A percentile compares a stretch with the other conserved stretches of the same genome.
Conservation (phyloP, 2,797 vertebrate species). For the Spinibarbus caldwelli region DNA sequence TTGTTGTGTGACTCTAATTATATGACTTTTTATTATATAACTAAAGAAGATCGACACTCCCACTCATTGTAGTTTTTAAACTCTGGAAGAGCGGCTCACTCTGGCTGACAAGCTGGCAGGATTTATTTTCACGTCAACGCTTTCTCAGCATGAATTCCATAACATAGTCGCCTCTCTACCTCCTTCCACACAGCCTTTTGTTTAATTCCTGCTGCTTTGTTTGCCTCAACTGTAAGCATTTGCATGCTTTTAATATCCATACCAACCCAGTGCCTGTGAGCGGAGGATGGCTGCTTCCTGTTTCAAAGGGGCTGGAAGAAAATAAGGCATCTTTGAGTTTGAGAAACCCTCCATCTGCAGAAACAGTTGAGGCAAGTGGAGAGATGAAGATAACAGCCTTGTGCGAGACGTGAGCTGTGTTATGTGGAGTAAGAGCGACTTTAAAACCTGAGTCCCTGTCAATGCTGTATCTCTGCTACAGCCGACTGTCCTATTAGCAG, state of each 20-base stretch:
- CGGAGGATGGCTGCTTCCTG: slow-evolving; percentile 6
- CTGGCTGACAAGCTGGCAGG: not conserved
- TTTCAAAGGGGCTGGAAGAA: slow-evolving; percentile 17
- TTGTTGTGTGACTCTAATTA: not conserved
- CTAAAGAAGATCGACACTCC: not conserved
- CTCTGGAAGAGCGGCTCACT: not conserved
- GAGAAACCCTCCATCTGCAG: slow-evolving; percentile 6
- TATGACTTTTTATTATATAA: not conserved
- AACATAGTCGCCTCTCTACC: not conserved
- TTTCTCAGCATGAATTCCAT: slow-evolving; percentile 16
- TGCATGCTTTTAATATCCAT: not conserved
- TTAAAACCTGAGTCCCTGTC: not conserved
- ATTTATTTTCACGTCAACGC: not conserved
- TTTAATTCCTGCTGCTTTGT: slow-evolving; percentile 20
- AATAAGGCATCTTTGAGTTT: slow-evolving; percentile 7
- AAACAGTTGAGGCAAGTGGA: slow-evolving; percentile 2
- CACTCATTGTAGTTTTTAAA: not conserved
- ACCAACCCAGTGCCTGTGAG: not conserved
- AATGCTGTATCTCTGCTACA: not conserved
- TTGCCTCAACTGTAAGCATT: slow-evolving; percentile 12
- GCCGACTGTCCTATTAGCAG: slow-evolving; percentile 18
- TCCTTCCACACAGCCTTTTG: not conserved
- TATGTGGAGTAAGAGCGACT: not conserved
- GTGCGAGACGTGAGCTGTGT: not conserved
- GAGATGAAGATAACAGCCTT: slow-evolving; percentile 13